phyloP scores from a whole-genome alignment of 2,797 vertebrate species.

The Pristis pectinata region DNA sequence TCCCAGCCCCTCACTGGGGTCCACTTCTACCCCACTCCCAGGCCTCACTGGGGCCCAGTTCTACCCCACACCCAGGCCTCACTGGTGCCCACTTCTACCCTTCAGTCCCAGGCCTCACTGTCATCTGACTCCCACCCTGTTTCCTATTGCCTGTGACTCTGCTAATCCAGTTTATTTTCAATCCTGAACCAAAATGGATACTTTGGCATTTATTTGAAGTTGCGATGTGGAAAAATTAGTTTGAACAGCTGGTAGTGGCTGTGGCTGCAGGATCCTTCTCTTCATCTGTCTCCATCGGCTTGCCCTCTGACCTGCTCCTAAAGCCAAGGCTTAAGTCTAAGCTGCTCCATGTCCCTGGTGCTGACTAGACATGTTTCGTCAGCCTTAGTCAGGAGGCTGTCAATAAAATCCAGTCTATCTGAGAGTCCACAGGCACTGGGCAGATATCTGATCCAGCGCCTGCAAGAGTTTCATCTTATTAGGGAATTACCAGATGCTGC shows the following conservation, averaged over 20 bases:
- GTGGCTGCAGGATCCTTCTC: not conserved
- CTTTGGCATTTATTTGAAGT: conserved; percentile 28
- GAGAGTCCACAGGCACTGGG: not conserved
- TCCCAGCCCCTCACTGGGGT: no score
- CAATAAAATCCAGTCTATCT: conserved; percentile 11
- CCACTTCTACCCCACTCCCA: not conserved
- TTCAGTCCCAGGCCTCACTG: not conserved
- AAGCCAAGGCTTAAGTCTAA: conserved; percentile 12
- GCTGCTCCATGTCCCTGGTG: not conserved
- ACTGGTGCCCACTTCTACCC: not conserved
- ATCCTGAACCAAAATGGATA: conserved; percentile 19
- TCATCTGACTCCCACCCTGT: not conserved
- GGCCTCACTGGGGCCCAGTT: not conserved
- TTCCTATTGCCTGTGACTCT: not conserved
- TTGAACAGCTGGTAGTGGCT: conserved; percentile 11
- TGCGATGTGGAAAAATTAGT: not conserved
- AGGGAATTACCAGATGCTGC: conserved; percentile 7
- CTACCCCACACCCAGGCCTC: not conserved
- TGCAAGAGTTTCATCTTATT: not conserved
- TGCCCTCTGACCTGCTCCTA: conserved; percentile 15
- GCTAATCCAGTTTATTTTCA: conserved; percentile 21
- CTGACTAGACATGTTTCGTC: not conserved
- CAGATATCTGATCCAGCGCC: not conserved
- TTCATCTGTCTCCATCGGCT: conserved; percentile 21
- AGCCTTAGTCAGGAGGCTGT: not conserved